phyloP scores from a whole-genome alignment of 2,888 invertebrate genomes.

The Philaethria dido region DNA sequence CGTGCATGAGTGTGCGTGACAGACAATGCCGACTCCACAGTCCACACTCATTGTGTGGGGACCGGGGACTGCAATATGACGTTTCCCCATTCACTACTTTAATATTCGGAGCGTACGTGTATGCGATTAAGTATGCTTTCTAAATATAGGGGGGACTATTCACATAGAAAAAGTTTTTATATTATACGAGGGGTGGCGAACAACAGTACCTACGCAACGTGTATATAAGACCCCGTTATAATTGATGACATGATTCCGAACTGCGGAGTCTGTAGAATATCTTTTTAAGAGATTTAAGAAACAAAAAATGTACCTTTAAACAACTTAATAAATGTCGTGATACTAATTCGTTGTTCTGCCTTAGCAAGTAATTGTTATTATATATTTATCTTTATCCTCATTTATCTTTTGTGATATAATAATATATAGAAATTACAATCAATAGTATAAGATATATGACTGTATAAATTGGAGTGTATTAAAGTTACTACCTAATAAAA shows the following conservation, averaged over 20 bases:
- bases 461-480: not conserved
- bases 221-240: conserved; percentile 75
- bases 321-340: not conserved
- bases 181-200: conserved; percentile 61
- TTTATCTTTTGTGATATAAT: not conserved
- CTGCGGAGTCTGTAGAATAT: conserved; percentile 53
- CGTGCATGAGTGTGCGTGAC: conserved; percentile 46
- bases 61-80: conserved; percentile 75
- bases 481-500: not conserved
- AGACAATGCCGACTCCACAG: conserved; percentile 46
- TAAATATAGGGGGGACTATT: conserved; percentile 75
- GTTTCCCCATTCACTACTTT: conserved; percentile 76
- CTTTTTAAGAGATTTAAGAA: not conserved
- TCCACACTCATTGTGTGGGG: conserved; percentile 68
- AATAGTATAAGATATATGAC: not conserved
- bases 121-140: conserved; percentile 79
- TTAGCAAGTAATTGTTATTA: too few species aligned
- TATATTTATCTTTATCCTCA: not conserved
- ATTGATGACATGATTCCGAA: conserved; percentile 59
- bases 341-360: too few species aligned
- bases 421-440: too few species aligned
- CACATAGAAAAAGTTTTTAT: conserved; percentile 71
- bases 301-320: not conserved
- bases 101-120: conserved; percentile 77
- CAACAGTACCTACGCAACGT: conserved; percentile 65